A percentile compares a stretch with the other conserved stretches of the same genome.
phyloP scores from a whole-genome alignment of 2,888 invertebrate species.

The Drosophila kokeensis region DNA sequence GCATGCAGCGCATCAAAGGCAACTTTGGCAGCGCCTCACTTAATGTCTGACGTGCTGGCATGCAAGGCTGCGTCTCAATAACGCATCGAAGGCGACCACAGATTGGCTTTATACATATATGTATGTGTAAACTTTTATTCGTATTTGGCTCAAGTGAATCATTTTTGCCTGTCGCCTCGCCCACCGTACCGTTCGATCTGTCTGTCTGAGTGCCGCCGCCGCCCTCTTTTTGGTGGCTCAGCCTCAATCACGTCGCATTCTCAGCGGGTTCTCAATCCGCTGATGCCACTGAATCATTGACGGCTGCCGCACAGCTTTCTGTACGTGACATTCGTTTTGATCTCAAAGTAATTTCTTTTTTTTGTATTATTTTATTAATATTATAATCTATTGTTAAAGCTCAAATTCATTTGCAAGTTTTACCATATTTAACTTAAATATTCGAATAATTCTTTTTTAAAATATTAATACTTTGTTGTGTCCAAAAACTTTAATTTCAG shows the following conservation, averaged over 20 bases:
- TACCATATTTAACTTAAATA: neutral
- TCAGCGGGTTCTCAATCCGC: conserved; percentile 49
- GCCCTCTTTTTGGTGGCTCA: conserved; percentile 16
- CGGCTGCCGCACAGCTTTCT: conserved; percentile 11
- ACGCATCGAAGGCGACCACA: conserved; percentile 34
- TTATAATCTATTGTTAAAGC: conserved; percentile 24
- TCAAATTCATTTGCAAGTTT: conserved; percentile 8
- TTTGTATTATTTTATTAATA: conserved; percentile 16
- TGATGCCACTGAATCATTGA: conserved; percentile 49
- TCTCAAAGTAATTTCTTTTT: conserved; percentile 14
- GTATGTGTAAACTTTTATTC: conserved; percentile 8
- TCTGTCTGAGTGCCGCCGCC: neutral
- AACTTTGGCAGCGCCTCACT: conserved; percentile 26
- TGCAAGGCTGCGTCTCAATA: conserved; percentile 55
- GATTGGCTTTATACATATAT: conserved; percentile 28
- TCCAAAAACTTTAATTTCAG: neutral
- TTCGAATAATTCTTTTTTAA: neutral
- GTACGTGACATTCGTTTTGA: conserved; percentile 54
- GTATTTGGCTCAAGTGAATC: conserved; percentile 33
- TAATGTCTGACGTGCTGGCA: conserved; percentile 54
- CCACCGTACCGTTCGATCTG: conserved; percentile 23
- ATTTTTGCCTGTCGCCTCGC: conserved; percentile 10
- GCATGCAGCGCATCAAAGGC: conserved; percentile 20
- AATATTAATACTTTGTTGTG: neutral
- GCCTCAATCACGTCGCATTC: conserved; percentile 66